Evolutionary conservation across 2,888 invertebrate species (phyloP), one percentile per base, ranked within the genome.

Genomic region (Poecilus cupreus): DNA sequence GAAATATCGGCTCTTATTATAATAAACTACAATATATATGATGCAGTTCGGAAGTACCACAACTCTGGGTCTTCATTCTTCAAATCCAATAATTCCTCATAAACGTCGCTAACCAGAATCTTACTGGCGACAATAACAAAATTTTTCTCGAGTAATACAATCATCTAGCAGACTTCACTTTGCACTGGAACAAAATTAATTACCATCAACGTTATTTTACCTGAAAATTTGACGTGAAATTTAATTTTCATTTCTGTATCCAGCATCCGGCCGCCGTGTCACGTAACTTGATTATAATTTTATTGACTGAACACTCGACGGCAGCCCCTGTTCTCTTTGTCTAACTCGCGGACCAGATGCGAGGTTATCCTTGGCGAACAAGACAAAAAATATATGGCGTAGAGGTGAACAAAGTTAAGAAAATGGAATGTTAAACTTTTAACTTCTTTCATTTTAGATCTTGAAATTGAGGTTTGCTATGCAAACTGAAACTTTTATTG

Each of bases 281-380:
- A 74, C 74, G 74, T 74, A 74, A 74, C 74, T 26, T 74, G 74
- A 74, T 74, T 74, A 74, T 74, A 74, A 74, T 74, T 74, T 74
- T 74, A 74, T 74, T 74, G 74, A 74, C 74, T 74, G 46, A 46
- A 39, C 43, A 74, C 74, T 74, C 74, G 60, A 24, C 60, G 13
- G 13, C 4, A 49, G 49, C 37, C 37, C 24, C n/a, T n/a, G 10
- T 46, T 16, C 22, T 49, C 49, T 51, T 74, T 51, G 22, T 74
- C 74, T 49, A 22, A 20, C 74, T 46, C 46, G 8, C 46, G n/a
- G 13, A 22, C 5, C 72, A 72, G 24, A 43, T 72, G 46, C 13
- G 16, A 18, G 37, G 72, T 46, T 72, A 49, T 72, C 72, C 24
- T 72, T 43, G 46, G 46, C 13, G 72, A 24, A 43, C 18, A 68